Base-by-base conservation (phyloP, 2,113 vertebrate species). In the Colaptes auratus region DNA sequence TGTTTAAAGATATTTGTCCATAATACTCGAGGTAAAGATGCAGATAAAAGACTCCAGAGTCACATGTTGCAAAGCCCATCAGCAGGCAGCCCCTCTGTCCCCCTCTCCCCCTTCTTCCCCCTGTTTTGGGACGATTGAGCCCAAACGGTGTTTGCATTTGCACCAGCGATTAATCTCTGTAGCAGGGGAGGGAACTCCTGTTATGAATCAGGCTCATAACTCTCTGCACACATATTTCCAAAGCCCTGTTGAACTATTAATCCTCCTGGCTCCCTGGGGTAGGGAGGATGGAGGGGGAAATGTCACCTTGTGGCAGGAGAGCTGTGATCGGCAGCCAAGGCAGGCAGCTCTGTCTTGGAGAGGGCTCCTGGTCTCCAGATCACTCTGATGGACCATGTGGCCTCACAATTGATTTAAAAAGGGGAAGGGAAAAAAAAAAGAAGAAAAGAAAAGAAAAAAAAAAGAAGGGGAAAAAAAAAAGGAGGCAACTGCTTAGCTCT, bases 261-360 rank as follows among this genome's bases (percentile, higher is more conserved):
- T 93, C 85, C 92, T 67, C 7, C 10, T 3, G 42, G 67, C 79
- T 94, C 92, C 90, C 92, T 24, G 82, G 92, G 73, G 80, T 9
- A 48, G 73, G 73, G 60, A 91, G 92, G 67, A 76, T 36, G 90
- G 82, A 84, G 91, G 71, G 84, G 92, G 72, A 88, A 92, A 88
- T 93, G 93, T 96, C 92, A 95, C 95, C 96, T 94, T 90, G 92
- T 60, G 93, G 88, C 96, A 78, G 82, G 28, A 81, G 86, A 60
- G 88, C 86, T 81, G 73, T 81, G 96, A 92, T 10, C 60, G 64
- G 69, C 86, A 42, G 93, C 93, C 92, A 60, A 79, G 86, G 6
- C 84, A 75, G 91, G 59, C 85, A 69, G 83, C 92, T 78, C 93
- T 1, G 23, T 27, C 86, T 33, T 58, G 90, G 95, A 81, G 83